A percentile compares a stretch with the other conserved stretches of the same genome.
Conservation (phyloP, 2,888 invertebrate species). For the Elegia similella region DNA sequence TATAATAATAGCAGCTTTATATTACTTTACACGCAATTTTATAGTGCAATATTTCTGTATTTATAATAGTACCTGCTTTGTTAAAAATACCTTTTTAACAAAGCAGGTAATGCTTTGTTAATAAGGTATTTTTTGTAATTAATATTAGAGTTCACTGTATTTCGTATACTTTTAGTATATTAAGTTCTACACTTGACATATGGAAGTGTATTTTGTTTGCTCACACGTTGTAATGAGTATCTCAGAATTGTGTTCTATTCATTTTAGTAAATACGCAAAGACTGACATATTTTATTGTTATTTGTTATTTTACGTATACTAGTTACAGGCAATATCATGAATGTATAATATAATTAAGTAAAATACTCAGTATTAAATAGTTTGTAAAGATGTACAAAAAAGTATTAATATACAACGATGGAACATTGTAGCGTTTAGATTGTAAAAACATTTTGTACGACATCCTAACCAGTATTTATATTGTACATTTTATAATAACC, state of each 20-base stretch:
- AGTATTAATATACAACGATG: slow-evolving; percentile 25
- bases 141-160: no score
- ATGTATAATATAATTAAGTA: slow-evolving; percentile 15
- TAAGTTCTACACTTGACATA: no score
- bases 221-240: neutral
- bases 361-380: slow-evolving; percentile 18
- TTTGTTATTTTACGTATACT: slow-evolving; percentile 18
- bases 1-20: no score
- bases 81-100: no score
- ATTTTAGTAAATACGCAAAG: slow-evolving; percentile 6
- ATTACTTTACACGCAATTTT: no score
- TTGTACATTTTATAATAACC: slow-evolving; percentile 38
- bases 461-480: slow-evolving; percentile 35
- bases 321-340: slow-evolving; percentile 20
- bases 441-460: slow-evolving; percentile 54
- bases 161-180: no score
- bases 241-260: neutral
- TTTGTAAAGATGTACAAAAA: slow-evolving; percentile 24
- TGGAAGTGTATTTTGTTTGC: no score
- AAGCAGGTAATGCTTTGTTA: no score
- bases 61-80: no score
- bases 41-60: no score
- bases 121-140: no score
- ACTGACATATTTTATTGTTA: slow-evolving; percentile 17
- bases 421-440: slow-evolving; percentile 31